These are phyloP conservation scores for Lycopodina hypogea DNA, from an alignment of 37 sponge, comb jelly and placozoan species.

Conservation along the genomic window DNA sequence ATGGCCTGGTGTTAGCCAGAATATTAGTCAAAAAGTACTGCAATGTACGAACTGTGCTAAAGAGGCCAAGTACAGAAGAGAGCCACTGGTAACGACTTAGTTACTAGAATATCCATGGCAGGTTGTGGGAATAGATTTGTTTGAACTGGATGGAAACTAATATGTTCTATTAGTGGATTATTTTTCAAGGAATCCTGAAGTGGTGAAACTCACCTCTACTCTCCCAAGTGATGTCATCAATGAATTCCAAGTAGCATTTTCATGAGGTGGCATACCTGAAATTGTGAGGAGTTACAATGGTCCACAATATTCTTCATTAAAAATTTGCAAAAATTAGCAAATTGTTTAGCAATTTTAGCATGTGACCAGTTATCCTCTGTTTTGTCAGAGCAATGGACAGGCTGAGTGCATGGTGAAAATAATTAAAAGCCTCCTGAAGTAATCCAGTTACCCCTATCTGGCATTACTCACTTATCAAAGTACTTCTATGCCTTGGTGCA, in stretches of 20 bases:
- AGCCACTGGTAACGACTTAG: conserved; percentile 27
- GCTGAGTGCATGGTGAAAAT: no score
- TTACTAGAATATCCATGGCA: conserved; percentile 42
- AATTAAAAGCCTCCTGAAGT: no score
- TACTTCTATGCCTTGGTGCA: no score
- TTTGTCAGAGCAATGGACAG: no score
- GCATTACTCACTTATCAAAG: no score
- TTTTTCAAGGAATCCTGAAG: conserved; percentile 43
- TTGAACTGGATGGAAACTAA: neutral
- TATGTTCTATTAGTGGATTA: conserved; percentile 23
- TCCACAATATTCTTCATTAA: conserved; percentile 47
- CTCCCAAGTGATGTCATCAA: neutral
- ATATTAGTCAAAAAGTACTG: no score
- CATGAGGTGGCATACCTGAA: conserved; percentile 20
- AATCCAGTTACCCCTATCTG: no score
- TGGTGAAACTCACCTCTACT: conserved; percentile 11
- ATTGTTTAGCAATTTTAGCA: conserved; percentile 18
- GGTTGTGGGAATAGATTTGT: conserved; percentile 26
- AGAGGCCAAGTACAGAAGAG: no score
- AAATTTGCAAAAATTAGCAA: conserved; percentile 14
- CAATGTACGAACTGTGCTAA: no score
- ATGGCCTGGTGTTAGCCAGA: no score
- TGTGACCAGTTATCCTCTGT: no score
- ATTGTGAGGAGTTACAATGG: conserved; percentile 39
- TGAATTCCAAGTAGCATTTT: conserved; percentile 5